A percentile compares a stretch with the other conserved stretches of the same genome.
phyloP scores from a whole-genome alignment of 2,797 vertebrate genomes.

The Propithecus perrieri region DNA sequence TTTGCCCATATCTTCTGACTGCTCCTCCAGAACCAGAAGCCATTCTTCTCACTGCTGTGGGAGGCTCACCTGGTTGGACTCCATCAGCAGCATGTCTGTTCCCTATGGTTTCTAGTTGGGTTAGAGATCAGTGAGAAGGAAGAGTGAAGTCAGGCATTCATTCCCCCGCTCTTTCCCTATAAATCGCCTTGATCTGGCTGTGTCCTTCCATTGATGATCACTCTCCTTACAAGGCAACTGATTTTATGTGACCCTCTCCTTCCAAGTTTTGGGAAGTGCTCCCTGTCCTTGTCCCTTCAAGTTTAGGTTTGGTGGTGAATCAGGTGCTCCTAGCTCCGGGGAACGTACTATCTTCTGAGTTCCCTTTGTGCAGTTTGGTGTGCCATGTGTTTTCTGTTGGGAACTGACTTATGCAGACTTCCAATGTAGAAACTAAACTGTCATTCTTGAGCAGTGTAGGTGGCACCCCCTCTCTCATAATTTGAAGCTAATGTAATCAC shows the following conservation, averaged over 20 bases:
- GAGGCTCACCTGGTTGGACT: neutral
- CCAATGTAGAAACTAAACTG: neutral
- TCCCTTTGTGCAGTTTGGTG: neutral
- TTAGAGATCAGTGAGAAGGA: neutral
- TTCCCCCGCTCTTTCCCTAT: neutral
- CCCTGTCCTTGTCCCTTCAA: neutral
- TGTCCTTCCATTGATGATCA: neutral
- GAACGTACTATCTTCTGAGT: neutral
- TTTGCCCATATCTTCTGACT: neutral
- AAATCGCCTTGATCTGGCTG: neutral
- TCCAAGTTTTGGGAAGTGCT: neutral
- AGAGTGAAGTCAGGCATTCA: neutral
- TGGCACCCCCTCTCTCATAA: neutral
- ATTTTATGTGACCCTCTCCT: neutral
- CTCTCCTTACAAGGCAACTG: neutral
- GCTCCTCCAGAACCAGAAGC: neutral
- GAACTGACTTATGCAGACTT: neutral
- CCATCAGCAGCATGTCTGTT: neutral
- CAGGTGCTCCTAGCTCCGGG: neutral
- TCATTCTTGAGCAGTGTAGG: neutral
- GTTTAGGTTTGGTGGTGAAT: neutral
- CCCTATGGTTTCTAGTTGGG: neutral
- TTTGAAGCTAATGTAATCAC: neutral
- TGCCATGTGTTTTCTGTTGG: neutral
- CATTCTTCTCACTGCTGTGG: neutral